Evolutionary conservation across 1,140 invertebrate species (phyloP).

Genomic region (Diabrotica undecimpunctata): DNA sequence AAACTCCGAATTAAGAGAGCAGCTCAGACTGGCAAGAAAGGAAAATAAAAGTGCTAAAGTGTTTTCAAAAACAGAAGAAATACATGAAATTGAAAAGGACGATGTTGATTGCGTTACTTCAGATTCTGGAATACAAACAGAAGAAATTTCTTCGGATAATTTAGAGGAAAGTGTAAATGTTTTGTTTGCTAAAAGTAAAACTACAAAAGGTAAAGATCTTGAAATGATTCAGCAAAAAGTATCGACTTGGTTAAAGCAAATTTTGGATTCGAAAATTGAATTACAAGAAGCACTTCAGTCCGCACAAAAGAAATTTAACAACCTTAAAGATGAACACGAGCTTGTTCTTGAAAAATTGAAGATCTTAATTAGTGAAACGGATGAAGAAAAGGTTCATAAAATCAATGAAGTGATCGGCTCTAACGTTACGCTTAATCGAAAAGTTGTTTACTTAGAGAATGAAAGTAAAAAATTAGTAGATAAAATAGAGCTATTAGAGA

Average conservation of each 20-base stretch:
- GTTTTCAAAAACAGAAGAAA: background rate
- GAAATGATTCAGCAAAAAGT: background rate
- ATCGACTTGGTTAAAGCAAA: background rate
- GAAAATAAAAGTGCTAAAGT: background rate
- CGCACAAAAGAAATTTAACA: constrained; percentile 5
- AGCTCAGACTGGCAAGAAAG: constrained; percentile 35
- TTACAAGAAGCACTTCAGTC: constrained; percentile 15
- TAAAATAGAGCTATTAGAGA: constrained; percentile 42
- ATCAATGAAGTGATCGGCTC: constrained; percentile 14
- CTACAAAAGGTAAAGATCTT: constrained; percentile 1
- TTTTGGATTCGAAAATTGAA: background rate
- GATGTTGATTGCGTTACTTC: background rate
- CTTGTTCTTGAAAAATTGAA: constrained; percentile 21
- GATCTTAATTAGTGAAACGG: constrained; percentile 15
- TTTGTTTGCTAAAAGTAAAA: constrained; percentile 9
- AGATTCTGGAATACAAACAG: background rate
- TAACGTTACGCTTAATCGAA: constrained; percentile 19
- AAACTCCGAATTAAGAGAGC: constrained; percentile 55
- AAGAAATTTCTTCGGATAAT: constrained; percentile 10
- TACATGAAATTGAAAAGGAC: background rate
- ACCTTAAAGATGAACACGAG: constrained; percentile 6
- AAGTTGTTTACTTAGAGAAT: constrained; percentile 24
- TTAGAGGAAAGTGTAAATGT: constrained; percentile 7
- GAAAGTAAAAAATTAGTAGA: constrained; percentile 34
- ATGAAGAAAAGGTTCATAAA: constrained; percentile 16